phyloP scores from a whole-genome alignment of 2,888 invertebrate species.

The Dolichopus griseipennis region DNA sequence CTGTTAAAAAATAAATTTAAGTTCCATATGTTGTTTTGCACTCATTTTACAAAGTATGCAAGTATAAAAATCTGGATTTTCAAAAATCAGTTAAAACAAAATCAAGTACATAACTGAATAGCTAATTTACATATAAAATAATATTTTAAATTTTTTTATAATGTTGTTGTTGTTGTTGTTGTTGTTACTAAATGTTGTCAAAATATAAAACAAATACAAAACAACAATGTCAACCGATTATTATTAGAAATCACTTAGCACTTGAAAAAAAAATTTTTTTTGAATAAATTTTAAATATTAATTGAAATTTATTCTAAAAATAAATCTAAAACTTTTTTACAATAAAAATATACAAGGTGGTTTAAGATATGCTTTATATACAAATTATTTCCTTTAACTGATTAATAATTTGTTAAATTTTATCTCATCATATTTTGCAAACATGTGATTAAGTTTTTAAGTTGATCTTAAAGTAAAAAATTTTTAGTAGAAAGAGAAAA shows the following conservation, averaged over 20 bases:
- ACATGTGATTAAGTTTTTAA: too few relatives aligned
- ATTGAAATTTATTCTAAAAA: not conserved
- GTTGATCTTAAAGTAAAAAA: too few relatives aligned
- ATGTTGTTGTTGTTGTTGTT: not conserved
- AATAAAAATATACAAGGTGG: not conserved
- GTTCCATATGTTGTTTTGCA: too few relatives aligned
- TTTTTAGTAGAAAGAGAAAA: too few relatives aligned
- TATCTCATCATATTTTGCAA: too few relatives aligned
- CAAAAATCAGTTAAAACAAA: not conserved
- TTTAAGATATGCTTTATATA: not conserved
- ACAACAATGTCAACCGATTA: not conserved
- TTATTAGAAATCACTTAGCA: slow-evolving; percentile 24
- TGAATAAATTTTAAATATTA: slow-evolving; percentile 1
- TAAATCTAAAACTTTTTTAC: not conserved
- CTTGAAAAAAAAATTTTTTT: slow-evolving; percentile 18
- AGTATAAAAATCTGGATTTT: too few relatives aligned
- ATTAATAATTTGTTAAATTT: too few relatives aligned
- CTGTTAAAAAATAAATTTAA: too few relatives aligned
- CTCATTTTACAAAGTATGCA: too few relatives aligned
- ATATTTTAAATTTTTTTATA: slow-evolving; percentile 14
- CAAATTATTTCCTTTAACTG: too few relatives aligned
- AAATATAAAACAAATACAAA: not conserved
- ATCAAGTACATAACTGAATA: not conserved
- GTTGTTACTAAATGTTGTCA: not conserved
- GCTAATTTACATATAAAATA: slow-evolving; percentile 22